Percentiles rank a stretch among this genome's conserved stretches.
Conservation (phyloP, 1,140 invertebrate species). For the Acyrthosiphon pisum region DNA sequence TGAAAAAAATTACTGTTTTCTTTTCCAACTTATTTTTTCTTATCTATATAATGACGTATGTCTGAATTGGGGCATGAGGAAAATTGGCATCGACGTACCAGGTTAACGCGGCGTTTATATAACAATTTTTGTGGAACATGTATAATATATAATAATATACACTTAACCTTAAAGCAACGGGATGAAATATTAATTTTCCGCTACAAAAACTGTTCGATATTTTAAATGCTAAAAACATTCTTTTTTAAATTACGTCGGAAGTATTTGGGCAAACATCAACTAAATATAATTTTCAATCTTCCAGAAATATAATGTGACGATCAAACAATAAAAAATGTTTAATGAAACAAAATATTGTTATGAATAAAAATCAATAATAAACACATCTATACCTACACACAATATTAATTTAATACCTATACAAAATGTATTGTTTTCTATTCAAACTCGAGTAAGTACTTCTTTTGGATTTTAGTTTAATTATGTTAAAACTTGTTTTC, state of each 20-base stretch:
- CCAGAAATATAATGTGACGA: background rate
- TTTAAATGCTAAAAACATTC: background rate
- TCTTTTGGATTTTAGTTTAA: background rate
- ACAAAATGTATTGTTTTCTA: background rate
- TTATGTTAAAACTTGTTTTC: background rate
- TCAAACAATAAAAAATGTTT: background rate
- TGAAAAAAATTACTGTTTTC: background rate
- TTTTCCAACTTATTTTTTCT: background rate
- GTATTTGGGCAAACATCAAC: background rate
- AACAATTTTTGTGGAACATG: background rate
- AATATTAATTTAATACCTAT: background rate
- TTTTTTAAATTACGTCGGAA: background rate
- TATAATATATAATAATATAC: background rate
- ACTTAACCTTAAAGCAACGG: background rate
- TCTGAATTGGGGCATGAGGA: background rate
- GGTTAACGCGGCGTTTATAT: background rate
- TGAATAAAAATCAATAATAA: background rate
- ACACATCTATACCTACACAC: too few species aligned
- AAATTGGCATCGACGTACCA: background rate
- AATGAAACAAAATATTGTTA: background rate
- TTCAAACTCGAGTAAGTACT: background rate
- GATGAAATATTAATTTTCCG: slow-evolving; percentile 34
- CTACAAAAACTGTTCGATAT: background rate
- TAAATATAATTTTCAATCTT: slow-evolving; percentile 2
- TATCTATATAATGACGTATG: background rate